Conservation (phyloP, 2,888 invertebrate species). For the Ametastegia equiseti region DNA sequence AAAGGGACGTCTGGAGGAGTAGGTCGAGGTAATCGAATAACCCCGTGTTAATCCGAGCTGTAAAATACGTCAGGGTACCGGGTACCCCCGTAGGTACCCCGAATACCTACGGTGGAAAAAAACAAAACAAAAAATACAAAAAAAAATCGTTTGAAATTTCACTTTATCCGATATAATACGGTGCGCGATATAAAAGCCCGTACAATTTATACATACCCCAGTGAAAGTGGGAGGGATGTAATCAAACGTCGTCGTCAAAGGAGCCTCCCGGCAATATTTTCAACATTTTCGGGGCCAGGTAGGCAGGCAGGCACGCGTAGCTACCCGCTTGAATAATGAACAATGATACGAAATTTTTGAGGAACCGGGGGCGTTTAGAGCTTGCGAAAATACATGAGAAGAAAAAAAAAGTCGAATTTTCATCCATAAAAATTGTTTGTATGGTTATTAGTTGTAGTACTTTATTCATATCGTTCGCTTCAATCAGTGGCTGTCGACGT, state of each 20-base stretch:
- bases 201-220: background rate
- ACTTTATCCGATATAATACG: background rate
- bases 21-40: background rate
- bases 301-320: background rate
- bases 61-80: background rate
- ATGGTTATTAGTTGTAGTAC: too few species aligned
- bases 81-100: too few species aligned
- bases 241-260: slow-evolving; percentile 4
- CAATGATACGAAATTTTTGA: background rate
- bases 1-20: background rate
- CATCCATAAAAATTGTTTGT: too few species aligned
- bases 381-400: too few species aligned
- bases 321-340: background rate
- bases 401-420: too few species aligned
- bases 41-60: background rate
- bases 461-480: too few species aligned
- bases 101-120: background rate
- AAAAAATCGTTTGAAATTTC: slow-evolving; percentile 10
- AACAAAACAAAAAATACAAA: too few species aligned
- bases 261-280: background rate
- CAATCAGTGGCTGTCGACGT: too few species aligned
- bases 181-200: background rate
- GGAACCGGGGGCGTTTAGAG: too few species aligned
- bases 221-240: background rate
- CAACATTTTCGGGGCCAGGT: background rate